phyloP scores from a whole-genome alignment of 2,113 vertebrate genomes.

The Junco hyemalis region DNA sequence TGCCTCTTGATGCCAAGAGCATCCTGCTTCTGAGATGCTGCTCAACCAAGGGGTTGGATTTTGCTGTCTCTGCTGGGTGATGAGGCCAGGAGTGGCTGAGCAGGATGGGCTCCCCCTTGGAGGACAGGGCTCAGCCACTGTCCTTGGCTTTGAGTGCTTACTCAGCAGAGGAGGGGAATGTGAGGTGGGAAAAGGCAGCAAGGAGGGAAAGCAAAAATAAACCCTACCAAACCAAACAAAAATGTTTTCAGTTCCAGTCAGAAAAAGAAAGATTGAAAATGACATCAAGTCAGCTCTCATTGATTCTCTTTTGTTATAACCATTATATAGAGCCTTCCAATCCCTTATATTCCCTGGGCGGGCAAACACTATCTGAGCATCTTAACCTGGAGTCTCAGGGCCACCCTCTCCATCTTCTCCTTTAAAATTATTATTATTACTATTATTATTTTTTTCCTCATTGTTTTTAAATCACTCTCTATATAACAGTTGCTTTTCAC shows the following conservation, averaged over 20 bases:
- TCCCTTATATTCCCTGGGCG: neutral
- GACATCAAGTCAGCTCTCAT: conserved; percentile 45
- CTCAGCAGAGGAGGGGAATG: neutral
- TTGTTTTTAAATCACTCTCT: conserved; percentile 41
- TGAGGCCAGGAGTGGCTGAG: neutral
- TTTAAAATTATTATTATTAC: conserved; percentile 1
- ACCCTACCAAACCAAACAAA: neutral
- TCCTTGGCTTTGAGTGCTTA: neutral
- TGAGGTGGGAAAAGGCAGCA: neutral
- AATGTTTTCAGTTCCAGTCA: conserved; percentile 26
- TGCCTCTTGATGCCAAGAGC: neutral
- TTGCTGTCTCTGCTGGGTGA: accelerated
- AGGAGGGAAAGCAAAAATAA: neutral
- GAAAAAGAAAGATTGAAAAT: conserved; percentile 42
- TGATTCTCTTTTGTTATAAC: conserved; percentile 29
- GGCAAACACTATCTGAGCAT: neutral
- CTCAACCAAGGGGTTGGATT: accelerated
- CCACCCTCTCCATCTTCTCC: neutral
- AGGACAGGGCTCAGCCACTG: neutral
- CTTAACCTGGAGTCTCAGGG: neutral
- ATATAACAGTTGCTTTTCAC: conserved; percentile 51
- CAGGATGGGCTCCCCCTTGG: accelerated
- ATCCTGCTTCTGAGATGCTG: neutral
- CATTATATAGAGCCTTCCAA: neutral
- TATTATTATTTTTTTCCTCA: neutral